Conservation (phyloP, 1,140 invertebrate genomes). For the Drosophila carrolli region DNA sequence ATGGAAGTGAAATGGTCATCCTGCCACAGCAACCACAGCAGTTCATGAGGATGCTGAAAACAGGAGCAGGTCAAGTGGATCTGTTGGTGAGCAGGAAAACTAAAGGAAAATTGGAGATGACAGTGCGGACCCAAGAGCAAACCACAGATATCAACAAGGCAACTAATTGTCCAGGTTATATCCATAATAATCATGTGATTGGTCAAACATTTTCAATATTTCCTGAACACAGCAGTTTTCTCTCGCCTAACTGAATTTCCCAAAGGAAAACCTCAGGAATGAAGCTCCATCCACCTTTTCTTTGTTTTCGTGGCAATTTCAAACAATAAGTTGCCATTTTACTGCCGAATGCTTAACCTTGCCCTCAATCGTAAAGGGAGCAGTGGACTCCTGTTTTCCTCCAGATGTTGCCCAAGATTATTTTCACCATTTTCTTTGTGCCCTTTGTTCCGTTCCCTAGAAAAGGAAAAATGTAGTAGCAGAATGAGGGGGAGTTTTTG, state of each 20-base stretch:
- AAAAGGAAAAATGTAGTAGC: conserved; percentile 12
- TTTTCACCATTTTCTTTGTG: conserved; percentile 54
- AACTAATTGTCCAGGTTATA: conserved; percentile 31
- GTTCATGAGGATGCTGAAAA: conserved; percentile 19
- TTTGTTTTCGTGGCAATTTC: conserved; percentile 31
- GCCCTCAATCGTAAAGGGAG: conserved; percentile 56
- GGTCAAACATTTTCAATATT: conserved; percentile 33
- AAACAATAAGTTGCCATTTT: conserved; percentile 65
- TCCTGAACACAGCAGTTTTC: conserved; percentile 8
- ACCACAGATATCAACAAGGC: conserved; percentile 31
- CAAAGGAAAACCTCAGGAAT: conserved; percentile 33
- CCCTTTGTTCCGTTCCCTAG: conserved; percentile 40
- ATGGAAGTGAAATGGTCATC: conserved; percentile 2
- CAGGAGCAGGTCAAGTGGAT: conserved; percentile 17
- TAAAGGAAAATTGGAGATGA: background rate
- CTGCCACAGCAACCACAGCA: conserved; percentile 30
- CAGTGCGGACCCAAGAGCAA: background rate
- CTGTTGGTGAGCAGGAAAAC: background rate
- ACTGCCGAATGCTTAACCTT: conserved; percentile 63
- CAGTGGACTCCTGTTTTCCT: conserved; percentile 8
- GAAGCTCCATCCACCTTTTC: conserved; percentile 26
- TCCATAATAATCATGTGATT: conserved; percentile 21
- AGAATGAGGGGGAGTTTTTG: background rate
- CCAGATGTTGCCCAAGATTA: conserved; percentile 53
- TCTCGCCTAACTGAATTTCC: conserved; percentile 18